Conservation (phyloP, 1,140 invertebrate species). For the Vanessa atalanta region DNA sequence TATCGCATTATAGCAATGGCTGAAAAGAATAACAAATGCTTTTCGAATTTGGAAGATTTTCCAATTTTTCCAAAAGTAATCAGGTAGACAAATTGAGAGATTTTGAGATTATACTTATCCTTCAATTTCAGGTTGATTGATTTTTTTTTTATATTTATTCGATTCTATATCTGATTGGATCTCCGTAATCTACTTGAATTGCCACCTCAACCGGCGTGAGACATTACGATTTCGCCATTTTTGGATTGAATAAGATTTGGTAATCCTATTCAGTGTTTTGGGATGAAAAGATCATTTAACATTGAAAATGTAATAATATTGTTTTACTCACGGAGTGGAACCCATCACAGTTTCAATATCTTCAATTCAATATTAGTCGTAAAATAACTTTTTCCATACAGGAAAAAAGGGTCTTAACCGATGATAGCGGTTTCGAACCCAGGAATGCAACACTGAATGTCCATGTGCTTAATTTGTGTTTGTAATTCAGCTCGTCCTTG, state of each 20-base stretch:
- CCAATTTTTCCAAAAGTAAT: background rate
- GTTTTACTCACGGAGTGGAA: background rate
- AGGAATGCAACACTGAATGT: no score
- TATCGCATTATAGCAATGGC: no score
- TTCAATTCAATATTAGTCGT: no score
- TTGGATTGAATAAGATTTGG: background rate
- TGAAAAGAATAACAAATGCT: background rate
- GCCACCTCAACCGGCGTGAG: constrained; percentile 3
- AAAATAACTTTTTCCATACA: no score
- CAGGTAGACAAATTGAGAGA: constrained; percentile 25
- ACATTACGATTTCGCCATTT: background rate
- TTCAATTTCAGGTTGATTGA: constrained; percentile 28
- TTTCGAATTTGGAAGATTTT: background rate
- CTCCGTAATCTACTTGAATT: constrained; percentile 17
- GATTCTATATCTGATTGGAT: constrained; percentile 17
- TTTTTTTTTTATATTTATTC: constrained; percentile 28
- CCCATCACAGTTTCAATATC: background rate
- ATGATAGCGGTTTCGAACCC: no score
- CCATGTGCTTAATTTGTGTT: no score
- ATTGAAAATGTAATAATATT: background rate
- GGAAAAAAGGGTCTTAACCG: no score
- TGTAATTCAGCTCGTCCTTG: no score
- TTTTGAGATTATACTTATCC: constrained; percentile 29
- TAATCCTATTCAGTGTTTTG: constrained; percentile 4
- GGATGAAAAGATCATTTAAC: constrained; percentile 1